These are phyloP conservation scores for Silurus meridionalis DNA, from an alignment of 2,113 vertebrate species.

Conservation along the genomic window DNA sequence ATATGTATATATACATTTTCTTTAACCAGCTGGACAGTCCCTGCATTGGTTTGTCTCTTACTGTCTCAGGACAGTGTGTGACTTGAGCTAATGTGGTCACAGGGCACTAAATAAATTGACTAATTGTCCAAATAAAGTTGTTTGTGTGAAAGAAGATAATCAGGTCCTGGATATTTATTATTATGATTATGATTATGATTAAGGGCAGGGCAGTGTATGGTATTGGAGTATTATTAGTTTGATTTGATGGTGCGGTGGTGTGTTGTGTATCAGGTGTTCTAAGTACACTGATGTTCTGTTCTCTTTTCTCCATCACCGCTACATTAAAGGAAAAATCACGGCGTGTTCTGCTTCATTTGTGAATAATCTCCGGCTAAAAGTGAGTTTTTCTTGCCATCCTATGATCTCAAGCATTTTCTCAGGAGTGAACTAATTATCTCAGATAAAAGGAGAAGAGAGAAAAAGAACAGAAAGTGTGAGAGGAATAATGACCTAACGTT, in stretches of 20 bases:
- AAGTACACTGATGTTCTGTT: neutral
- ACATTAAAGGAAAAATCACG: neutral
- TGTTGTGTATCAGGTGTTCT: neutral
- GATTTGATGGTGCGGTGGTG: neutral
- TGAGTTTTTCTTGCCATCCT: too few relatives aligned
- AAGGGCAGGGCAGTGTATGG: too few relatives aligned
- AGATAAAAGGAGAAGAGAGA: neutral
- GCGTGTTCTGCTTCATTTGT: neutral
- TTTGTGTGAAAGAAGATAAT: too few relatives aligned
- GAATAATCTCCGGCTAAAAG: neutral
- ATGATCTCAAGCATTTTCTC: neutral
- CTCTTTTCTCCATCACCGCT: neutral
- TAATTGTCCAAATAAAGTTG: too few relatives aligned
- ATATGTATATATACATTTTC: too few relatives aligned
- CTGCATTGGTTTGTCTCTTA: too few relatives aligned
- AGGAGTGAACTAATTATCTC: neutral
- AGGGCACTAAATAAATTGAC: too few relatives aligned
- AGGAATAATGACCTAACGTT: neutral
- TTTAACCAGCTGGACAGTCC: too few relatives aligned
- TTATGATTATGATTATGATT: too few relatives aligned
- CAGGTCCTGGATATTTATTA: too few relatives aligned
- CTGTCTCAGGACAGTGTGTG: too few relatives aligned
- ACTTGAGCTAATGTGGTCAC: too few relatives aligned
- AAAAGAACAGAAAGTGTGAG: neutral
- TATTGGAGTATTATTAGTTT: neutral